Conservation (phyloP, 2,888 invertebrate species). For the Agonopterix heracliana region DNA sequence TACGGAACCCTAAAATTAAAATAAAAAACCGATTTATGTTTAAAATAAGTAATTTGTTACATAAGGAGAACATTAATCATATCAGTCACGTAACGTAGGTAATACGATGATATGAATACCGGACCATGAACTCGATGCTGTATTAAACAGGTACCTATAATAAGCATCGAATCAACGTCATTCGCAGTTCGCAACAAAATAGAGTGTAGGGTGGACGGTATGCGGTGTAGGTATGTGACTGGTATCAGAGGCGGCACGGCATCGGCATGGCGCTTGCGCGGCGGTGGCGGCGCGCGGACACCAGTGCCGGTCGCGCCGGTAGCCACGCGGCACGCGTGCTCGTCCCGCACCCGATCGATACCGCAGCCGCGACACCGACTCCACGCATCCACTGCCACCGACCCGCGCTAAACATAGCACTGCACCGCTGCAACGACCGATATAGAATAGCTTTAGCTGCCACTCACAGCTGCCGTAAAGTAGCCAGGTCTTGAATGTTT, state of each 20-base stretch:
- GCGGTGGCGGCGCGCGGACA: constrained; percentile 42
- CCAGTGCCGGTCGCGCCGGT: constrained; percentile 71
- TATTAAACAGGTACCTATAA: too few relatives aligned
- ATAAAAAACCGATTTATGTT: too few relatives aligned
- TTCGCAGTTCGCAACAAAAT: neutral
- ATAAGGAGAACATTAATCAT: too few relatives aligned
- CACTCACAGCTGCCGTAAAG: constrained; percentile 22
- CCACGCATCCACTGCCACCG: constrained; percentile 10
- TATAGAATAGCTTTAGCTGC: constrained; percentile 30
- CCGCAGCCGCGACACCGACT: constrained; percentile 20
- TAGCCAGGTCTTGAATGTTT: constrained; percentile 17
- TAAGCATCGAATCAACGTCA: neutral
- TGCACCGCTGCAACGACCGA: constrained; percentile 55
- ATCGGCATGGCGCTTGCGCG: constrained; percentile 29
- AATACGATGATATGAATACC: too few relatives aligned
- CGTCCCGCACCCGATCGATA: constrained; percentile 38
- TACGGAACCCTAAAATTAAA: too few relatives aligned
- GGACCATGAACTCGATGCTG: too few relatives aligned
- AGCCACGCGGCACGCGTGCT: constrained; percentile 66
- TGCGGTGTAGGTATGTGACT: constrained; percentile 9
- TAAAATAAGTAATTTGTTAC: too few relatives aligned
- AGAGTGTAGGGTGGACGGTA: constrained; percentile 7
- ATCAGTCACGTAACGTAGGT: too few relatives aligned
- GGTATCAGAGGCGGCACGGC: constrained; percentile 4
- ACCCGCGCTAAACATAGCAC: constrained; percentile 52